Base-by-base conservation (phyloP, 2,797 vertebrate species). In the Leptatherina wallacei region DNA sequence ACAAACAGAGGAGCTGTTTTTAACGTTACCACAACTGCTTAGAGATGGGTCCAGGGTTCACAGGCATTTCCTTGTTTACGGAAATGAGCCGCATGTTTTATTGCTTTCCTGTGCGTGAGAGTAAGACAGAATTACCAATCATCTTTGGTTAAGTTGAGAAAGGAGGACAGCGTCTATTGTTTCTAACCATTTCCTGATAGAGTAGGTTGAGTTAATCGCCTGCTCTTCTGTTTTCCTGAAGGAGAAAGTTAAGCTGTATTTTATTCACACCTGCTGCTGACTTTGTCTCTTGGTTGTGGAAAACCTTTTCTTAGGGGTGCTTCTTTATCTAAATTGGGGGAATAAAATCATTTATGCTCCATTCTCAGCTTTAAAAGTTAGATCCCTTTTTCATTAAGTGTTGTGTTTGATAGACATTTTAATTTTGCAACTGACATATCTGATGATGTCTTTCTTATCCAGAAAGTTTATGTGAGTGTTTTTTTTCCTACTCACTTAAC, bases 11-110 rank as follows among this genome's bases (percentile, higher is more conserved):
- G 65, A 10, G 7, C 24, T 30, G 30, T 27, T 78, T 76, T 65
- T 20, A 54, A 65, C 1, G 10, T 32, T 32, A 38, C n/a, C 22
- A 8, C 6, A 51, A 22, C 22, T 2, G 14, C n/a, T 29, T 32
- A 33, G 16, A 56, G 65, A 71, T 58, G 20, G 36, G 52, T 24
- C 3, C 32, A 42, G 1, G 16, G 38, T 75, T 69, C n/a, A 7
- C 36, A 76, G 44, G 66, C 57, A 69, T 86, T 87, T 89, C 75
- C 71, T 72, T 73, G 62, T 75, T 73, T 59, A 67, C 18, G 16
- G 78, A 88, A 85, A 62, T 38, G 22, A 54, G 70, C 16, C 20
- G 7, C 1, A 5, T 55, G 13, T 82, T 84, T 89, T 81, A 76
- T 83, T 76, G 72, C 66, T 79, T 82, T 87, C 72, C 65, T 77